Base-by-base conservation (phyloP, 2,113 vertebrate genomes). In the Perca schrenkii region DNA sequence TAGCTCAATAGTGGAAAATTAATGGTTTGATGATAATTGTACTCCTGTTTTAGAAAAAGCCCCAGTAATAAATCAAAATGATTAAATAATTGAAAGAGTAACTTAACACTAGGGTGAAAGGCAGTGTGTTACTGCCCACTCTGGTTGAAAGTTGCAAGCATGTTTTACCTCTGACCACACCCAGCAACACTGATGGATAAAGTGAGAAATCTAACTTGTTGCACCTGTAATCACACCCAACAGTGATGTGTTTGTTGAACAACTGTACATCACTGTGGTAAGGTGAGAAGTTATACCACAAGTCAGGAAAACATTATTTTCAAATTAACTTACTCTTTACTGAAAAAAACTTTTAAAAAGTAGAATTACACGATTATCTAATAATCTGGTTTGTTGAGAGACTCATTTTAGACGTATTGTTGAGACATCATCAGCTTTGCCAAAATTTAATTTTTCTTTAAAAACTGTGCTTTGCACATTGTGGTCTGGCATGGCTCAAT, bases 381-480 rank as follows among this genome's bases (percentile, higher is more conserved):
- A 71, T 56, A 6, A 22, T 2, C 2, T 40, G 3, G 4, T 53
- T 53, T 53, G 47, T 40, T 52, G 21, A 80, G 15, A 47, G 53
- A 50, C 6, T 66, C 2, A 22, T 72, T 67, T 34, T 22, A 28
- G 15, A 67, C 56, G 28, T 16, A 21, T n/a, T 74, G 57, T 61
- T 61, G 50, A 31, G 22, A n/a, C 54, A 71, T 8, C 22, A 61
- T 17, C 16, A 31, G 61, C 28, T 40, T 28, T 53, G 16, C n/a
- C 54, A 72, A 66, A 54, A 66, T 57, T 7, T 0, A 46, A 65
- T 62, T 46, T 54, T 28, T 65, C 50, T 47, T 17, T 2, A 1
- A 50, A 79, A 69, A 65, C 8, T 61, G 8, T 58, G 70, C 31
- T 66, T 53, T 60, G 53, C 49, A 11, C 69, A n/a, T 57, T 78